phyloP scores from a whole-genome alignment of 2,797 vertebrate species.

The Eulemur albifrons region DNA sequence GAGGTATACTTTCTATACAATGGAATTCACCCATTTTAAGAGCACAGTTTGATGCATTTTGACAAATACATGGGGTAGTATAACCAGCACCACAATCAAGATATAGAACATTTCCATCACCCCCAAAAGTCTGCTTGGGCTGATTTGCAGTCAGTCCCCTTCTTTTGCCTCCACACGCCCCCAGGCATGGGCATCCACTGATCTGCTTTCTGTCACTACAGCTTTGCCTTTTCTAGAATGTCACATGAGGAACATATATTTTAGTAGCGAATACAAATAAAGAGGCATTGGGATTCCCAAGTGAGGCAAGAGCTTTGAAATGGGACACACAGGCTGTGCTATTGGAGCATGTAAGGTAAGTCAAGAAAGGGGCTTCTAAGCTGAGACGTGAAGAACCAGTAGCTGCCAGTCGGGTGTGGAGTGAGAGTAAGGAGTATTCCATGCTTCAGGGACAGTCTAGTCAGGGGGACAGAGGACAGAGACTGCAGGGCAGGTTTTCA shows the following conservation, averaged over 20 bases:
- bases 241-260: background rate
- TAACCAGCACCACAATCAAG: background rate
- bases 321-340: background rate
- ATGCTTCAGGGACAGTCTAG: background rate
- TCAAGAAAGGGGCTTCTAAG: background rate
- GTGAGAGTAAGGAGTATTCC: background rate
- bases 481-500: background rate
- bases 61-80: background rate
- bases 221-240: background rate
- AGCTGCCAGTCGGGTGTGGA: background rate
- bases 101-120: background rate
- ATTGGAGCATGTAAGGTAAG: background rate
- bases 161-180: accelerated
- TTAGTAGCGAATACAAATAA: background rate
- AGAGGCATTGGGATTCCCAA: background rate
- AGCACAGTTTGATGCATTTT: background rate
- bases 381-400: background rate
- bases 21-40: background rate
- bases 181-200: background rate
- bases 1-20: background rate
- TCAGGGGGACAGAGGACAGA: background rate
- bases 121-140: background rate
- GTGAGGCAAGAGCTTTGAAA: background rate
- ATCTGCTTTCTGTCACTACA: background rate
- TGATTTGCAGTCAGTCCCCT: background rate